A percentile compares a stretch with the other conserved stretches of the same genome.
Evolutionary conservation across 35 echinoderm and acorn worm genomes (phyloP).

Genomic region (Heliocidaris erythrogramma): DNA sequence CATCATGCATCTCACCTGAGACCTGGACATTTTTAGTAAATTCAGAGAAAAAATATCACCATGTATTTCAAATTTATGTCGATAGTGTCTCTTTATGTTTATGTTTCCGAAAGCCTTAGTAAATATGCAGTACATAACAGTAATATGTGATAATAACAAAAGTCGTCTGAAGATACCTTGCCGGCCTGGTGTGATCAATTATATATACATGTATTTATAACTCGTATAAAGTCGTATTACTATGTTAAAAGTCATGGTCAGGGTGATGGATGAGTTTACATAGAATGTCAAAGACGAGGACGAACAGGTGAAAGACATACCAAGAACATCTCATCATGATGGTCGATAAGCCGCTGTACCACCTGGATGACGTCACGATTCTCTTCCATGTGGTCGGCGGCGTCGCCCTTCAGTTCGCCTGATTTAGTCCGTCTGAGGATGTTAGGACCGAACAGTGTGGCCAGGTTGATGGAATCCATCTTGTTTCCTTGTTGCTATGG

Average conservation of each 20-base stretch:
- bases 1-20: constrained; percentile 71
- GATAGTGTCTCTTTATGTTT: not conserved
- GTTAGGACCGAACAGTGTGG: constrained; percentile 96
- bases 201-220: too few relatives aligned
- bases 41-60: not conserved
- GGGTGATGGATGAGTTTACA: too few relatives aligned
- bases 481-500: constrained; percentile 79
- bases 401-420: constrained; percentile 78
- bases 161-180: too few relatives aligned
- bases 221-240: too few relatives aligned
- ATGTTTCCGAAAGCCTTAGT: not conserved
- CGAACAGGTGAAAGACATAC: not conserved
- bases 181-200: too few relatives aligned
- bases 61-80: not conserved
- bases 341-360: constrained; percentile 67
- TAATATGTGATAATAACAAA: too few relatives aligned
- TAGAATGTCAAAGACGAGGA: too few relatives aligned
- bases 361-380: constrained; percentile 85
- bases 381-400: constrained; percentile 76
- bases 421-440: constrained; percentile 88
- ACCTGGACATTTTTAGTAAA: constrained; percentile 53
- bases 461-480: constrained; percentile 90
- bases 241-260: too few relatives aligned
- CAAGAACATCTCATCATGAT: constrained; percentile 68
- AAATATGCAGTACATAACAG: not conserved